Evolutionary conservation across 2,113 vertebrate species (phyloP).

Genomic region (Choloepus hoffmanni): DNA sequence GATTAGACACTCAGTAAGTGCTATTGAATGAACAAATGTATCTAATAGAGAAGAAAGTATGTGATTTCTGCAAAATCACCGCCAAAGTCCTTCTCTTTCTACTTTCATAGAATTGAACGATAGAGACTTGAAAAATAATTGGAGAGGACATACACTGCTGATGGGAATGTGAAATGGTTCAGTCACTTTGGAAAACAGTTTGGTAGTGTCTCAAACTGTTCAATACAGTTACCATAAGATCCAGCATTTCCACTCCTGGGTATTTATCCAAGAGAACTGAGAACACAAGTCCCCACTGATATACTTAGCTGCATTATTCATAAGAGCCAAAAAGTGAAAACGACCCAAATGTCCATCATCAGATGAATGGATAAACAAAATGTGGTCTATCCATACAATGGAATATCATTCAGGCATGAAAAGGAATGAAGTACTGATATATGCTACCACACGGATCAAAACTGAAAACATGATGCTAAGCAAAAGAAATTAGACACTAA

Average conservation of each 20-base stretch:
- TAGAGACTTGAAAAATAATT: background rate
- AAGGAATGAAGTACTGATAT: background rate
- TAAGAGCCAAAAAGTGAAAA: background rate
- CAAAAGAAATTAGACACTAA: background rate
- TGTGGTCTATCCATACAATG: accelerated
- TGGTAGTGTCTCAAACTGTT: background rate
- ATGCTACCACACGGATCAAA: accelerated
- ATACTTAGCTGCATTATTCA: background rate
- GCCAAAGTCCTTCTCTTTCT: background rate
- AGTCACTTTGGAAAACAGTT: background rate
- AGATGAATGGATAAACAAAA: background rate
- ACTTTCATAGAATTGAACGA: background rate
- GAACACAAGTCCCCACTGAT: background rate
- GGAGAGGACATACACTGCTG: background rate
- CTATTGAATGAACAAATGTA: background rate
- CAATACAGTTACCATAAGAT: background rate
- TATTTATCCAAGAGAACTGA: background rate
- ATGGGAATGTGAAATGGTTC: background rate
- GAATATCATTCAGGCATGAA: background rate
- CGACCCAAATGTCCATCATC: background rate
- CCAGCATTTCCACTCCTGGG: background rate
- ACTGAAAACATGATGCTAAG: no score
- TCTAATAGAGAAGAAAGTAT: background rate
- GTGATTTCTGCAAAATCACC: no score
- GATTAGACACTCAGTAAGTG: background rate